A percentile compares a stretch with the other conserved stretches of the same genome.
Conservation (phyloP, 2,113 vertebrate genomes). For the Aix galericulata region DNA sequence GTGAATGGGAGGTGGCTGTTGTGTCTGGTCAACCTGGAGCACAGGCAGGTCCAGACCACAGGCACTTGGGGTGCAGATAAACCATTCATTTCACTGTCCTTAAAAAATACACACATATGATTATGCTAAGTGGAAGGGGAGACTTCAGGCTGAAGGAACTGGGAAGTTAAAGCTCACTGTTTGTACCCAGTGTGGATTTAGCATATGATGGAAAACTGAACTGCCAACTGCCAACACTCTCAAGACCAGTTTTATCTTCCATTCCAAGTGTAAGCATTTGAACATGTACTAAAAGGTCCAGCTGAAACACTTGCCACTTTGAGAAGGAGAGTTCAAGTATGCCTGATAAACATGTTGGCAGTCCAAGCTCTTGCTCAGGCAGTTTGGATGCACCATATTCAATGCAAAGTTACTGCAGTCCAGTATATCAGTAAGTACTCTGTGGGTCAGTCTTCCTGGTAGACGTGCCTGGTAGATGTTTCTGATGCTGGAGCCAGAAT, state of each 20-base stretch:
- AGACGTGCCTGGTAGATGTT: neutral
- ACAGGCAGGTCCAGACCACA: neutral
- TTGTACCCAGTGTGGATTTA: neutral
- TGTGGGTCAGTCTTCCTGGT: neutral
- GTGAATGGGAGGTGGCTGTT: neutral
- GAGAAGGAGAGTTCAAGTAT: neutral
- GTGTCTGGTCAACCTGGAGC: accelerated
- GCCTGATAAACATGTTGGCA: neutral
- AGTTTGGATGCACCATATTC: neutral
- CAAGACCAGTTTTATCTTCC: neutral
- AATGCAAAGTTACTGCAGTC: neutral
- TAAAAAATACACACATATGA: neutral
- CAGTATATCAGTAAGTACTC: neutral
- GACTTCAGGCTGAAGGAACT: neutral
- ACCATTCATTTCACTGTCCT: neutral
- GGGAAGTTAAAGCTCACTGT: neutral
- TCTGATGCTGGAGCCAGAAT: neutral
- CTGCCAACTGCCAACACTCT: neutral
- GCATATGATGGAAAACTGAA: neutral
- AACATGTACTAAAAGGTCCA: neutral
- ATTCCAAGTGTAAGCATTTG: neutral
- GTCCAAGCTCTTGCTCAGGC: neutral
- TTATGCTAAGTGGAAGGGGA: neutral
- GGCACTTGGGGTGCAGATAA: neutral
- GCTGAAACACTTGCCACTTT: neutral